A percentile compares a stretch with the other conserved stretches of the same genome.
Evolutionary conservation across 2,797 vertebrate genomes (phyloP).

Genomic region (Cottoperca gobio): DNA sequence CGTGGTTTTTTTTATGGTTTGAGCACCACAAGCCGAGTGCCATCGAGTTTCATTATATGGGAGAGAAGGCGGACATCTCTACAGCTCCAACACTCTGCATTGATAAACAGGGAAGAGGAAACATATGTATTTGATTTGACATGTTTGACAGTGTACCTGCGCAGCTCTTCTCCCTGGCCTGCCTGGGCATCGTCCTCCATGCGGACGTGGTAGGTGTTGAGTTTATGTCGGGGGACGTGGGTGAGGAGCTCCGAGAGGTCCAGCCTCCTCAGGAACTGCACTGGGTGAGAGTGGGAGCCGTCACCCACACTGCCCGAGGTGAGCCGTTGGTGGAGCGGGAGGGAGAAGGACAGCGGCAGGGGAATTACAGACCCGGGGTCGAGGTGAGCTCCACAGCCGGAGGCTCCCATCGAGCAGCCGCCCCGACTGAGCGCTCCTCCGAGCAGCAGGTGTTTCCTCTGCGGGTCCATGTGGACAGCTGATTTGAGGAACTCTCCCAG

Average conservation of each 20-base stretch:
- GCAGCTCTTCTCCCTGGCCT: slow-evolving; percentile 97
- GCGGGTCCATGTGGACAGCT: slow-evolving; percentile 93
- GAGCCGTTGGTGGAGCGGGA: slow-evolving; percentile 85
- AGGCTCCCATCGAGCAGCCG: slow-evolving; percentile 55
- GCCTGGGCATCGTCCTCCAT: slow-evolving; percentile 99
- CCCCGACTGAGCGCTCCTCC: slow-evolving; percentile 82
- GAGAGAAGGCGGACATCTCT: too few species aligned
- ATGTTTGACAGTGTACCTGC: slow-evolving; percentile 81
- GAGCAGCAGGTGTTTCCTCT: slow-evolving; percentile 89
- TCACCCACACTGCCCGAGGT: slow-evolving; percentile 83
- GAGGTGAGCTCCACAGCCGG: slow-evolving; percentile 57
- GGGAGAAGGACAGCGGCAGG: slow-evolving; percentile 76
- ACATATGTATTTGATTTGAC: too few species aligned
- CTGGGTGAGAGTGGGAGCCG: slow-evolving; percentile 79
- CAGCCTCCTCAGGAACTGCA: slow-evolving; percentile 96
- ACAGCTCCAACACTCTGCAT: too few species aligned
- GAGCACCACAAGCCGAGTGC: too few species aligned
- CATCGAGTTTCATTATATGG: too few species aligned
- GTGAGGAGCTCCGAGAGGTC: slow-evolving; percentile 97
- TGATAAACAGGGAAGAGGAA: too few species aligned
- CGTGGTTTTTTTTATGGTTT: too few species aligned
- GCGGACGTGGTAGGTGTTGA: slow-evolving; percentile 98
- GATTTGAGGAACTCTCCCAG: slow-evolving; percentile 97
- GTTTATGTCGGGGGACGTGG: slow-evolving; percentile 95
- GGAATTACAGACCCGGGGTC: slow-evolving; percentile 74